Conservation (phyloP, 2,797 vertebrate genomes). For the Dermochelys coriacea region DNA sequence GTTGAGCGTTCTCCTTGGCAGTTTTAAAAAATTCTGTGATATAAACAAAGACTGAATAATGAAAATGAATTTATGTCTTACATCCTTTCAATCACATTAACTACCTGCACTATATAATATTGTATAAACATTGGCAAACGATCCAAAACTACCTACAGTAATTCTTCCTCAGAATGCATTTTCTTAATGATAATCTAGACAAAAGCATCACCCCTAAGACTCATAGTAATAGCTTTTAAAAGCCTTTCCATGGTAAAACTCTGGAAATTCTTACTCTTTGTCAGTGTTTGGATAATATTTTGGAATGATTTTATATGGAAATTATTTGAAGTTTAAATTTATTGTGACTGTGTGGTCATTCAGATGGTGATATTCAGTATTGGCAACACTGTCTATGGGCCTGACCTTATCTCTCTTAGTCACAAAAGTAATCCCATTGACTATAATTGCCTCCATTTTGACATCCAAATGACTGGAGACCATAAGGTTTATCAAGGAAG, state of each 20-base stretch:
- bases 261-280: conserved; percentile 12
- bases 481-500: neutral
- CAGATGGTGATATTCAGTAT: neutral
- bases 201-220: conserved; percentile 23
- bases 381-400: neutral
- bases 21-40: conserved; percentile 46
- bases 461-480: neutral
- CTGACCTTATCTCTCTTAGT: neutral
- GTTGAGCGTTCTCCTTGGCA: conserved; percentile 13
- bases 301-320: conserved; percentile 16
- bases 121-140: conserved; percentile 64
- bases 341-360: neutral
- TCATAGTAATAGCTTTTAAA: conserved; percentile 3
- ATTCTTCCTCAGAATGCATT: conserved; percentile 46
- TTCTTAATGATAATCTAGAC: conserved; percentile 55
- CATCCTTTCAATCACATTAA: conserved; percentile 60
- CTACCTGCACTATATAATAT: conserved; percentile 57
- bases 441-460: neutral
- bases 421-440: neutral
- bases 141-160: conserved; percentile 22
- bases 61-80: conserved; percentile 62
- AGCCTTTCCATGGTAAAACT: neutral
- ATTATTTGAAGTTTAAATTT: neutral
- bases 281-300: conserved; percentile 33
- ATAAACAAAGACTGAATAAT: conserved; percentile 65